phyloP scores from a whole-genome alignment of 2,888 invertebrate genomes.

The Caprella mutica region DNA sequence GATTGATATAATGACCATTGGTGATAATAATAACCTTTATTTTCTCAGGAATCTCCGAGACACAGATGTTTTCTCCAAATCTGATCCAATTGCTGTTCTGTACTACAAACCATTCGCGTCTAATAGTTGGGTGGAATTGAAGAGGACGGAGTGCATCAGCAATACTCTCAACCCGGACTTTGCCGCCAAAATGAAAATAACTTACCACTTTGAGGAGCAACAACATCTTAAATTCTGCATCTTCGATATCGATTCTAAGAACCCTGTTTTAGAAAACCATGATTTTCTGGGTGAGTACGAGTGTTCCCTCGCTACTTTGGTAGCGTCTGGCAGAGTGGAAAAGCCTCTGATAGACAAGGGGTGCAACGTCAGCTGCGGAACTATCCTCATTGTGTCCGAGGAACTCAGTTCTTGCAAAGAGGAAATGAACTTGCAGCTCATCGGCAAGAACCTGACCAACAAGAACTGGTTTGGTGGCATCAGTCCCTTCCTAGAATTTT shows the following conservation, averaged over 20 bases:
- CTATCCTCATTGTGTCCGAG: conserved; percentile 39
- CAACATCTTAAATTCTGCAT: conserved; percentile 41
- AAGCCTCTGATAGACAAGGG: conserved; percentile 20
- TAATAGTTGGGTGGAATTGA: conserved; percentile 26
- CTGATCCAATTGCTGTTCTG: conserved; percentile 43
- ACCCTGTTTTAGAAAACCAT: conserved; percentile 32
- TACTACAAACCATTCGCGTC: conserved; percentile 36
- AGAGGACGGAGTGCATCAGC: conserved; percentile 33
- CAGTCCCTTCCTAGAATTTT: conserved; percentile 41
- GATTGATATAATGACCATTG: not conserved
- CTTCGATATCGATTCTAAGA: conserved; percentile 32
- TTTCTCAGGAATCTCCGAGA: conserved; percentile 38
- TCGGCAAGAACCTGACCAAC: conserved; percentile 39
- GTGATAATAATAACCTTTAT: not conserved
- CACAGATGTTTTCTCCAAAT: conserved; percentile 43
- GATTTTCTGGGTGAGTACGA: conserved; percentile 43
- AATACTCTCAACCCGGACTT: conserved; percentile 41
- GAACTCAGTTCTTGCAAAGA: conserved; percentile 40
- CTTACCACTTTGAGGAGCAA: conserved; percentile 45
- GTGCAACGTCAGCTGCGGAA: conserved; percentile 27
- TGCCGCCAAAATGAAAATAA: conserved; percentile 43
- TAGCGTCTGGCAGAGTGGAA: conserved; percentile 17
- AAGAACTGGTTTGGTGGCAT: conserved; percentile 40
- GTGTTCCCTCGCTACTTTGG: conserved; percentile 41
- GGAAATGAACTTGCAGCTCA: conserved; percentile 39